phyloP scores from a whole-genome alignment of 2,888 invertebrate species.

The Rhorus exstirpatorius region DNA sequence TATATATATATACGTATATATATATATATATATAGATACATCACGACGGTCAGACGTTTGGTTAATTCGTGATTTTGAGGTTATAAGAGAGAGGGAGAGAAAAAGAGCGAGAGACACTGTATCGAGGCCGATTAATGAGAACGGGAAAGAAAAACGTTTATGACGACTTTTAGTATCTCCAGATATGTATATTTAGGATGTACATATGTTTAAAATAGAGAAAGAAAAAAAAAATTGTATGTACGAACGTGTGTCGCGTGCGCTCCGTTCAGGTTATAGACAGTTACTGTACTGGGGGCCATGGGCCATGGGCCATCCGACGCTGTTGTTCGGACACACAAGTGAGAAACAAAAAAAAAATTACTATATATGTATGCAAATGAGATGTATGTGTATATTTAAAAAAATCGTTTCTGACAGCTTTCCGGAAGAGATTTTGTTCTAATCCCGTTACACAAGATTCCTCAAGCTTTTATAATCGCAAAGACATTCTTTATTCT shows the following conservation, averaged over 20 bases:
- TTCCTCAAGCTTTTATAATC: conserved; percentile 11
- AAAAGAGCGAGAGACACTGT: not conserved
- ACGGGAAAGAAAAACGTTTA: not conserved
- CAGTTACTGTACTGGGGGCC: conserved; percentile 58
- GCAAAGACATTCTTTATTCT: not conserved
- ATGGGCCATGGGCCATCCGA: conserved; percentile 52
- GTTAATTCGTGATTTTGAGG: not conserved
- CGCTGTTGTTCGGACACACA: conserved; percentile 52
- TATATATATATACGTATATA: no score
- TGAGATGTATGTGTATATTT: not conserved
- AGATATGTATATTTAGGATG: not conserved
- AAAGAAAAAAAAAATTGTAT: conserved; percentile 27
- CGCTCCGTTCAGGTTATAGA: conserved; percentile 71
- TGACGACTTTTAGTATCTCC: not conserved
- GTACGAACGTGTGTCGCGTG: conserved; percentile 73
- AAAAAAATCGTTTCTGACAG: conserved; percentile 38
- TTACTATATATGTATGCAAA: not conserved
- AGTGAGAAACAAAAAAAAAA: conserved; percentile 31
- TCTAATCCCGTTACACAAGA: conserved; percentile 7
- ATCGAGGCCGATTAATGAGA: no score
- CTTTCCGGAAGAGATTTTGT: conserved; percentile 2
- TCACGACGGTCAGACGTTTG: not conserved
- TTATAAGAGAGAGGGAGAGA: not conserved
- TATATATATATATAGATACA: no score
- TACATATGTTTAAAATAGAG: not conserved